Evolutionary conservation across 2,888 invertebrate species (phyloP), one percentile per base, ranked within the genome.

Genomic region (Elegia similella): DNA sequence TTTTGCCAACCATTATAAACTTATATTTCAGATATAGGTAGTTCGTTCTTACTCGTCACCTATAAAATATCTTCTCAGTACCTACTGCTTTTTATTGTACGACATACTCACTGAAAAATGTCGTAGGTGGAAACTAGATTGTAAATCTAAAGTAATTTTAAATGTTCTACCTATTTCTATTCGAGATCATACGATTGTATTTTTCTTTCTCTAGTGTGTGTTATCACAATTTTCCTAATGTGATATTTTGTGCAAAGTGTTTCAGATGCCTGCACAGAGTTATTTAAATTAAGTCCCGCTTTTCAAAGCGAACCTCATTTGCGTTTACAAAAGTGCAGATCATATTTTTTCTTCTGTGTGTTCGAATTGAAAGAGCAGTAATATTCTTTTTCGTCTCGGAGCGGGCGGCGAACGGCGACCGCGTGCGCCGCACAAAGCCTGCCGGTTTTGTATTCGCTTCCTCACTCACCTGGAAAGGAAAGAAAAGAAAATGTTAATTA

Each of bases 401-500:
- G 65, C 69, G 75, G 66, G 70, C 68, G 73, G 69, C 60, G 65
- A 67, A 62, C 63, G 66, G 68, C 63, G 62, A 67, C 70, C 75
- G 72, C 76, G 73, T 75, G 74, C 76, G 73, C 72, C 76, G 69
- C 76, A 86, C 83, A 87, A 88, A 85, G 86, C 84, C 76, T 74
- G 76, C 74, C 73, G 76, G 82, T 81, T 84, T 84, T 84, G 82
- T 86, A 80, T 86, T 87, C 83, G 75, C 73, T 79, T 78, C 80
- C 78, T 85, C 86, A 90, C 90, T 91, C 89, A 90, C 88, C 88
- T 90, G 89, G 82, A 88, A 90, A 87, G 79, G 80, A 88, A 88
- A 89, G 88, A 90, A 90, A 89, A 87, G 86, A 85, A 87, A 88
- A 88, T 85, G 87, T 91, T 91, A 91, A 91, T 91, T 90, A 91